Base-by-base conservation (phyloP, 2,797 vertebrate species). In the Okamejei kenojei region DNA sequence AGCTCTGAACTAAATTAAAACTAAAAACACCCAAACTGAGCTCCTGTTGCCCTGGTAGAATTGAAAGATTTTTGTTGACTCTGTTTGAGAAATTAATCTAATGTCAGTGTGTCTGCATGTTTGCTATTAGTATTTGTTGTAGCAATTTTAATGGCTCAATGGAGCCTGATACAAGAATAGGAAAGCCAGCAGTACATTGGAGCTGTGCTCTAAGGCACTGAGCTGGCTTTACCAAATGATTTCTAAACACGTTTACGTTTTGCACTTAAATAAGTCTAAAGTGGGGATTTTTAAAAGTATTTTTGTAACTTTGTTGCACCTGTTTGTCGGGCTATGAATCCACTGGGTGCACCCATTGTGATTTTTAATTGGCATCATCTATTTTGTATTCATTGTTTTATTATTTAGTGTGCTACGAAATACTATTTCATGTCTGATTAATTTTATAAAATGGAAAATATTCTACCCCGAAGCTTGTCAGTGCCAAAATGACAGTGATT, bases 1-100 rank as follows among this genome's bases (percentile, higher is more conserved):
- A 38, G 1, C 38, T 38, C 38, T 38, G 1, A 38, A 38, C 38
- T 38, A 1, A 38, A 38, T 38, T 88, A 17, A 63, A 15, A 17
- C 82, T 15, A 86, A 11, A 29, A 32, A 29, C 65, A 88, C 61
- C 63, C 81, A 84, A 29, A 29, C n/a, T 63, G 61, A 65, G n/a
- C n/a, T n/a, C 11, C 13, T 65, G 13, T 61, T 6, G 17, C 17
- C 26, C 82, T 15, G 54, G 63, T 23, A 68, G 84, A 88, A 88
- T 88, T 15, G 84, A 68, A n/a, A 88, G 29, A 17, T 68, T 88
- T 21, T 65, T 68, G 13, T 88, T 65, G 84, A 88, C 84, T 58
- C 82, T n/a, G 65, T 65, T 88, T 88, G 32, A 88, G 15, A 65
- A 88, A 65, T 65, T 88, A 88, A 88, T 68, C 61, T 58, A 45